Conservation (phyloP, 2,888 invertebrate species). For the Pristionchus japonicus region DNA sequence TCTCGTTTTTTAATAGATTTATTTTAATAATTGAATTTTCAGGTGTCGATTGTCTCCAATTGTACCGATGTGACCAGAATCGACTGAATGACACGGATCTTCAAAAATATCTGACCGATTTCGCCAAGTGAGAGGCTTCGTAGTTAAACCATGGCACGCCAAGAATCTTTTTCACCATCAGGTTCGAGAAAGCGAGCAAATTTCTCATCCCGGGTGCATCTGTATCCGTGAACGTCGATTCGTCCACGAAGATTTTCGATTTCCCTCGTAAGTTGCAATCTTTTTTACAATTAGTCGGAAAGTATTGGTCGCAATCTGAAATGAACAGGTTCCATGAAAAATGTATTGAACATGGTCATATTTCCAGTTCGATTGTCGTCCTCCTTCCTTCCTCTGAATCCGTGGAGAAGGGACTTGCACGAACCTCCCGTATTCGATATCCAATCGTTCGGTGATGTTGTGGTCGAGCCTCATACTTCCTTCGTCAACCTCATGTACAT, state of each 20-base stretch:
- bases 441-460: conserved; percentile 82
- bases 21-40: neutral
- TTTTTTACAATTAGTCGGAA: too few species aligned
- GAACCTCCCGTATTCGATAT: conserved; percentile 80
- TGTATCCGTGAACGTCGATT: conserved; percentile 54
- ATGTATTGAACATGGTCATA: too few species aligned
- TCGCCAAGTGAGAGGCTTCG: conserved; percentile 53
- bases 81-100: conserved; percentile 66
- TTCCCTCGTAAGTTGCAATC: conserved; percentile 53
- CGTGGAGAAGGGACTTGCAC: conserved; percentile 57
- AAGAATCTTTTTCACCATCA: too few species aligned
- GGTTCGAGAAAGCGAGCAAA: conserved; percentile 58
- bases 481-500: conserved; percentile 92
- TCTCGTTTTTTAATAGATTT: too few species aligned
- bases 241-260: conserved; percentile 50
- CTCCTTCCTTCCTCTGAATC: conserved; percentile 84
- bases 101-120: conserved; percentile 66
- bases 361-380: conserved; percentile 86
- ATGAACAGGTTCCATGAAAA: too few species aligned
- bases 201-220: conserved; percentile 57
- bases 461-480: conserved; percentile 85
- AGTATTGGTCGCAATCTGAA: too few species aligned
- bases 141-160: too few species aligned
- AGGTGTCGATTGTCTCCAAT: conserved; percentile 52
- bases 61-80: conserved; percentile 69